Conservation (phyloP, 2,797 vertebrate species). For the Sorex maritimensis region DNA sequence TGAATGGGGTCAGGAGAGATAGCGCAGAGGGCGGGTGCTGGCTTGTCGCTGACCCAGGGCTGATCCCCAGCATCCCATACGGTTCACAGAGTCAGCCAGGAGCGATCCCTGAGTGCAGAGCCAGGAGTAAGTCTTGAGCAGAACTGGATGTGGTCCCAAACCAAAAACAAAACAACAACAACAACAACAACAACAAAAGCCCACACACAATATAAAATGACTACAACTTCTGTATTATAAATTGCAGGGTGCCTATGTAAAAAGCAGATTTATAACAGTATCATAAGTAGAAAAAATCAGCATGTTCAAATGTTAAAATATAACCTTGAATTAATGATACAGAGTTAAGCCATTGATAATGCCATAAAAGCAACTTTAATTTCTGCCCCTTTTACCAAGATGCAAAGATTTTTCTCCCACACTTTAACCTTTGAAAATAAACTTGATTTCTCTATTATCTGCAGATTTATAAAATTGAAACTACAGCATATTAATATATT, state of each 20-base stretch:
- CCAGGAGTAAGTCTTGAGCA: too few relatives aligned
- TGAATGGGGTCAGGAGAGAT: too few relatives aligned
- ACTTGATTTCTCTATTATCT: not conserved
- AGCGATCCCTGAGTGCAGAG: too few relatives aligned
- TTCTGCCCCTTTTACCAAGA: not conserved
- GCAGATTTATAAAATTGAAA: slow-evolving; percentile 36
- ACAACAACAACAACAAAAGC: too few relatives aligned
- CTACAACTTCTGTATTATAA: slow-evolving; percentile 26
- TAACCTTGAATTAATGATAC: not conserved
- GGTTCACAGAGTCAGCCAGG: too few relatives aligned
- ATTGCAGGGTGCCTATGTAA: not conserved
- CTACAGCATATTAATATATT: not conserved
- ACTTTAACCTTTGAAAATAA: slow-evolving; percentile 31
- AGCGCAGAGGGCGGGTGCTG: too few relatives aligned
- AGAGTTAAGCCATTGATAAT: slow-evolving; percentile 51
- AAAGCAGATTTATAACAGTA: slow-evolving; percentile 29
- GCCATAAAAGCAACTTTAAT: not conserved
- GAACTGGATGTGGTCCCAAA: too few relatives aligned
- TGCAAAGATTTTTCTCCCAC: not conserved
- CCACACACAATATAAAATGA: not conserved
- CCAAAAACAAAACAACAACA: too few relatives aligned
- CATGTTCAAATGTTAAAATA: slow-evolving; percentile 17
- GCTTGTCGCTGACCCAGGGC: too few relatives aligned
- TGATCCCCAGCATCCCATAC: too few relatives aligned
- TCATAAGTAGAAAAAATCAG: not conserved